Conservation (phyloP, 2,888 invertebrate genomes). For the Lasius platythorax region DNA sequence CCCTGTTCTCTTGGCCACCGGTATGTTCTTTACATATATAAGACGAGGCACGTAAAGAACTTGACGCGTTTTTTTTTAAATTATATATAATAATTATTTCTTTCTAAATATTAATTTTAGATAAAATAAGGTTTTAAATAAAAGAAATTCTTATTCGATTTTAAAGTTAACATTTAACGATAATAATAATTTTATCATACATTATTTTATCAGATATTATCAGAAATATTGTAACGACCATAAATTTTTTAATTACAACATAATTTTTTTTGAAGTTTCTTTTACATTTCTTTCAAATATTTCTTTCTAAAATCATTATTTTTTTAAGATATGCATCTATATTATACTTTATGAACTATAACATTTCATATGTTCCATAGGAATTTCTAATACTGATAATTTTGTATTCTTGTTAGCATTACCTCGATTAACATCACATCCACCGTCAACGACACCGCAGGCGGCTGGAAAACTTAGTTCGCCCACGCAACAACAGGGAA, state of each 20-base stretch:
- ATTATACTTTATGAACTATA: not conserved
- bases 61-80: not conserved
- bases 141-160: not conserved
- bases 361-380: not conserved
- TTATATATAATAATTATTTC: not conserved
- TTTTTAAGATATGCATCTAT: not conserved
- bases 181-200: not conserved
- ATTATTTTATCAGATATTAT: not conserved
- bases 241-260: not conserved
- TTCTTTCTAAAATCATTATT: not conserved
- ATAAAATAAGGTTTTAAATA: slow-evolving; percentile 1
- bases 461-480: slow-evolving; percentile 83
- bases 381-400: not conserved
- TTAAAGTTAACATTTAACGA: not conserved
- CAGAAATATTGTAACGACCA: not conserved
- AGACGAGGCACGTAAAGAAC: not conserved
- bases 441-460: slow-evolving; percentile 83
- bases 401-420: slow-evolving; percentile 85
- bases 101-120: slow-evolving; percentile 11
- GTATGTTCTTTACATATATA: slow-evolving; percentile 68
- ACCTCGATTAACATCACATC: slow-evolving; percentile 89
- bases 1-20: slow-evolving; percentile 89
- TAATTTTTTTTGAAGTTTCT: not conserved
- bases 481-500: slow-evolving; percentile 81
- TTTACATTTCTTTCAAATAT: not conserved